Percentiles rank a stretch among this genome's conserved stretches.
Conservation (phyloP, 2,113 vertebrate genomes). For the Isichthys henryi region DNA sequence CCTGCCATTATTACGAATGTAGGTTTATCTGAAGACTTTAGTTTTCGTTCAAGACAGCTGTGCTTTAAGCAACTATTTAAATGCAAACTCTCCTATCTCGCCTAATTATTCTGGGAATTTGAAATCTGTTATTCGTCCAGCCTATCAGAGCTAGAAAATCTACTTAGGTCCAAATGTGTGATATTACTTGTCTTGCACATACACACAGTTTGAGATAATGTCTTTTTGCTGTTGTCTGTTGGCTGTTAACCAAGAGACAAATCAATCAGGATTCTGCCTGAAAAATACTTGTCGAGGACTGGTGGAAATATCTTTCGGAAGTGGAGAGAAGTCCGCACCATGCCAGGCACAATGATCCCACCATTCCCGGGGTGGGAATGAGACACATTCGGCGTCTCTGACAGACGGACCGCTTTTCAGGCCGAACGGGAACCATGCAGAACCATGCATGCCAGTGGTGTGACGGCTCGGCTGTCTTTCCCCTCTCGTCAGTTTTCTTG, state of each 20-base stretch:
- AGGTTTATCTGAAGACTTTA: not conserved
- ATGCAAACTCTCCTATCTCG: not conserved
- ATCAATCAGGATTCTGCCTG: not conserved
- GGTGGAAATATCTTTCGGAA: not conserved
- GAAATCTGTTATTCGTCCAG: not conserved
- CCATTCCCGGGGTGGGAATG: slow-evolving; percentile 1
- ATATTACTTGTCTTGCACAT: slow-evolving; percentile 6
- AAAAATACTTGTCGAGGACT: not conserved
- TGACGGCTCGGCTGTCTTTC: not conserved
- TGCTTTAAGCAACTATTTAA: not conserved
- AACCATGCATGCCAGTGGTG: not conserved
- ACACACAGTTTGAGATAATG: not conserved
- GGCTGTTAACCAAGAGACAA: slow-evolving; percentile 5
- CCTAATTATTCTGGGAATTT: not conserved
- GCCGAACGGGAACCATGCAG: not conserved
- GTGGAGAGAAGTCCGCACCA: not conserved
- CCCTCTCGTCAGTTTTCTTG: not conserved
- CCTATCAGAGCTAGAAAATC: not conserved
- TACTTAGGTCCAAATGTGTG: not conserved
- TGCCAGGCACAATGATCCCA: not conserved
- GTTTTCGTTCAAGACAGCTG: not conserved
- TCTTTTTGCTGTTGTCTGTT: not conserved
- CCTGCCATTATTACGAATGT: not conserved
- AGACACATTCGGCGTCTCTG: slow-evolving; percentile 4
- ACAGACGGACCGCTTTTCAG: not conserved